Evolutionary conservation across 2,797 vertebrate species (phyloP), one percentile per base, ranked within the genome.

Genomic region (Centroberyx gerrardi): DNA sequence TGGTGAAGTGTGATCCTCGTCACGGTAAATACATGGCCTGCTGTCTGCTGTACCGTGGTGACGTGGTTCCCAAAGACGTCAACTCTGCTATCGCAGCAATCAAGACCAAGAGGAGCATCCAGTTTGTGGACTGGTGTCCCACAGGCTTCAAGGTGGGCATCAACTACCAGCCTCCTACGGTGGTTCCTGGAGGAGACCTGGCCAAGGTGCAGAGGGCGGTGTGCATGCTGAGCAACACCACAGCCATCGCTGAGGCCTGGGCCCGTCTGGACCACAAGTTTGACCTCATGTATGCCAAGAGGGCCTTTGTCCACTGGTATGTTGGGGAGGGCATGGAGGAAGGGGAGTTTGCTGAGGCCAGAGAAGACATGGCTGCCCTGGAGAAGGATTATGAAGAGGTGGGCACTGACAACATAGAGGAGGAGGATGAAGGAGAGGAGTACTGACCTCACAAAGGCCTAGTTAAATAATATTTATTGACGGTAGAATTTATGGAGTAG

Each of bases 21-120:
- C 94, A 94, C 0, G 95, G 95, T 76, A 96, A 96, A 76, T 96
- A 96, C 78, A 96, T 96, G 96, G 95, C 95, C 65, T 96, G 94
- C 81, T 96, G 95, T n/a, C 90, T 96, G 82, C 46, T 96, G 2
- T 96, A 95, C 18, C 86, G 95, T 46, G 95, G 95, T 0, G 96
- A 96, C 2, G 95, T 96, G 65, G 95, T 96, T 44, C 95, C 95
- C 36, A 96, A 96, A 74, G 96, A 96, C 0, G 95, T 96, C 31
- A 89, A 89, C 18, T 92, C 93, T 0, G 93, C 95, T 7, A 95
- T 95, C 3, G 93, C 94, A 38, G 92, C 91, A 6, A 95, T 96
- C 85, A 95, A 95, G 92, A 93, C 93, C 49, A 95, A 95, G 72
- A 88, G 90, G 33, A 92, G 89, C 78, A 96, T 95, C 88, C 94